phyloP scores from a whole-genome alignment of 1,140 invertebrate genomes.

The Drosophila bocqueti region DNA sequence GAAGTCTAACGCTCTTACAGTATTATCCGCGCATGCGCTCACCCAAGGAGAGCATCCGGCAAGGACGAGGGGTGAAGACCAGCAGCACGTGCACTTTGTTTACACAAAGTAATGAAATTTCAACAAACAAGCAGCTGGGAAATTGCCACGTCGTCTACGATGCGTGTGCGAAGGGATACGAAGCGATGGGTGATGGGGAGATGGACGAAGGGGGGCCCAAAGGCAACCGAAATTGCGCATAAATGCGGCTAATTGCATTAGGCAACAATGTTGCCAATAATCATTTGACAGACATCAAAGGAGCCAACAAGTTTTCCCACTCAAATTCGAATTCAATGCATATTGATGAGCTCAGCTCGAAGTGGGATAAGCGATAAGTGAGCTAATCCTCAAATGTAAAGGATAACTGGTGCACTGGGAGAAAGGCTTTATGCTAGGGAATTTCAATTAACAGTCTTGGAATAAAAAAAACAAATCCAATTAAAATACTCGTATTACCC shows the following conservation, averaged over 20 bases:
- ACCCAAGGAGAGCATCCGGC: neutral
- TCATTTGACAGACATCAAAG: slow-evolving; percentile 63
- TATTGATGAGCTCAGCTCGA: slow-evolving; percentile 63
- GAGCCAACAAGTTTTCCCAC: slow-evolving; percentile 49
- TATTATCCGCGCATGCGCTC: slow-evolving; percentile 74
- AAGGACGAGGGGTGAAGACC: neutral
- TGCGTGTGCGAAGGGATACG: slow-evolving; percentile 12
- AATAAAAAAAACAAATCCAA: neutral
- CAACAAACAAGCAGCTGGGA: slow-evolving; percentile 67
- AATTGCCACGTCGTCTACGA: slow-evolving; percentile 46
- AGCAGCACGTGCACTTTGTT: slow-evolving; percentile 76
- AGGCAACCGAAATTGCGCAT: slow-evolving; percentile 59
- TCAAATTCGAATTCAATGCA: slow-evolving; percentile 63
- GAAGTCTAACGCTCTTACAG: slow-evolving; percentile 45
- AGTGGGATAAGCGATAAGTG: slow-evolving; percentile 9
- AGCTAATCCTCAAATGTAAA: slow-evolving; percentile 12
- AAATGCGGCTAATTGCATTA: slow-evolving; percentile 77
- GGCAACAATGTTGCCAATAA: slow-evolving; percentile 71
- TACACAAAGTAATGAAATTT: slow-evolving; percentile 82
- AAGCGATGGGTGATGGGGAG: neutral
- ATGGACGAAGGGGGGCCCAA: neutral
- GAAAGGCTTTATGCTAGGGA: neutral
- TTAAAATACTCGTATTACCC: too few relatives aligned
- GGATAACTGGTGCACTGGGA: neutral
- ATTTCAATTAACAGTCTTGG: too few relatives aligned